phyloP scores from a whole-genome alignment of 2,888 invertebrate genomes.

The Hypsopygia costalis region DNA sequence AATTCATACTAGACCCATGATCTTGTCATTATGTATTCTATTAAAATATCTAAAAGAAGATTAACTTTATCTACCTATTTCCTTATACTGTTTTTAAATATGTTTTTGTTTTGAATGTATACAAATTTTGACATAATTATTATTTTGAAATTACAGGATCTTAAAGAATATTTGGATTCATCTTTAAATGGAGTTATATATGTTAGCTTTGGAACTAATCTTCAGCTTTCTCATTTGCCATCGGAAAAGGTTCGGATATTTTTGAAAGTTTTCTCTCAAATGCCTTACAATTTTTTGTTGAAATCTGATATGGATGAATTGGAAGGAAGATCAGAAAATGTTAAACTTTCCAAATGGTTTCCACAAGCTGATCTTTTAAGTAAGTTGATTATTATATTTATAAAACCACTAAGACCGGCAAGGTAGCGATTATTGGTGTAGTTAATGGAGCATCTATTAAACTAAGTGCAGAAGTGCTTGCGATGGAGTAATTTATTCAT shows the following conservation, averaged over 20 bases:
- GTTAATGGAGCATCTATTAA: no score
- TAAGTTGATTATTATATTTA: background rate
- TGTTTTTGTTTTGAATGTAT: no score
- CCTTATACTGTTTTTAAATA: no score
- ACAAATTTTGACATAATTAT: no score
- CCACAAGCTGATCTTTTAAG: conserved; percentile 8
- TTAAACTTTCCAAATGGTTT: conserved; percentile 26
- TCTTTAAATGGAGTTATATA: conserved; percentile 42
- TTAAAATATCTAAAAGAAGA: no score
- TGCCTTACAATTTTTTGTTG: conserved; percentile 53
- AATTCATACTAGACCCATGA: no score
- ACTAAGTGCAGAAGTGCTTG: no score
- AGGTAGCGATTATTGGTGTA: no score
- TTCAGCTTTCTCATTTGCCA: conserved; percentile 29
- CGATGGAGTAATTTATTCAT: no score
- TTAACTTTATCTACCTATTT: no score
- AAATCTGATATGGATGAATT: conserved; percentile 45
- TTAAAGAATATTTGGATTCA: conserved; percentile 33
- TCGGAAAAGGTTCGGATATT: conserved; percentile 29
- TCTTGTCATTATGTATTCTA: no score
- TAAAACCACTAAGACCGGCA: no score
- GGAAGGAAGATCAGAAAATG: conserved; percentile 30
- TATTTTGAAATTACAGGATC: conserved; percentile 14
- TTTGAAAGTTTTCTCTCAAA: conserved; percentile 34
- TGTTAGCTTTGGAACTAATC: conserved; percentile 42